These are phyloP conservation scores for Cephus sareptanus DNA, from an alignment of 2,888 invertebrate genomes.

Conservation along the genomic window DNA sequence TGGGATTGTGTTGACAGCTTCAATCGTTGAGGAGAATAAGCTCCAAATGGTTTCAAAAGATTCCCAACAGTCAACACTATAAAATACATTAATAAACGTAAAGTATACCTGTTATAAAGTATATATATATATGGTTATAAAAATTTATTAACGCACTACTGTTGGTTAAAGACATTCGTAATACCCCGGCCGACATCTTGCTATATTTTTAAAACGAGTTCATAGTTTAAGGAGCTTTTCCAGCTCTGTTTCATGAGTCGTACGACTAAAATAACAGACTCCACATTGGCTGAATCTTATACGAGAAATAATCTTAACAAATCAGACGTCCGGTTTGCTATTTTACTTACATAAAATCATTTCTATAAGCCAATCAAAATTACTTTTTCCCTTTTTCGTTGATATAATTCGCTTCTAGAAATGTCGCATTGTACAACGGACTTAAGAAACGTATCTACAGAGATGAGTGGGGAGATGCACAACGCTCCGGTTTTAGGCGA, in stretches of 20 bases:
- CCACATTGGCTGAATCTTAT: neutral
- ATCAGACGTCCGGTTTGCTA: neutral
- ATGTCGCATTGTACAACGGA: no score
- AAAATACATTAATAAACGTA: neutral
- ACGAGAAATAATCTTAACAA: neutral
- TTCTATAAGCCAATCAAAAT: no score
- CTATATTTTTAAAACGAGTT: neutral
- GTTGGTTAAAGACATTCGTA: neutral
- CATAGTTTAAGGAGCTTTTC: neutral
- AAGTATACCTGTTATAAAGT: neutral
- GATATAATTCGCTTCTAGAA: no score
- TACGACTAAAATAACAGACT: neutral
- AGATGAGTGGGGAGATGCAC: no score
- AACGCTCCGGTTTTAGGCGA: no score
- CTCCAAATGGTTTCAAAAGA: constrained; percentile 23
- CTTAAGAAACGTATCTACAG: neutral
- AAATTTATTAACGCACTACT: neutral
- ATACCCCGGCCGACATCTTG: neutral
- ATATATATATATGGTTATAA: neutral
- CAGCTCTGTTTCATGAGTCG: neutral
- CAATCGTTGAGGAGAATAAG: constrained; percentile 17
- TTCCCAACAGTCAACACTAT: constrained; percentile 24
- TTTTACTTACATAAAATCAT: no score
- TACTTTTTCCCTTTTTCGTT: no score
- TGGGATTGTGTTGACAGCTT: constrained; percentile 34